Evolutionary conservation across 2,113 vertebrate genomes (phyloP), one percentile per base, ranked within the genome.

Genomic region (Agapornis roseicollis): DNA sequence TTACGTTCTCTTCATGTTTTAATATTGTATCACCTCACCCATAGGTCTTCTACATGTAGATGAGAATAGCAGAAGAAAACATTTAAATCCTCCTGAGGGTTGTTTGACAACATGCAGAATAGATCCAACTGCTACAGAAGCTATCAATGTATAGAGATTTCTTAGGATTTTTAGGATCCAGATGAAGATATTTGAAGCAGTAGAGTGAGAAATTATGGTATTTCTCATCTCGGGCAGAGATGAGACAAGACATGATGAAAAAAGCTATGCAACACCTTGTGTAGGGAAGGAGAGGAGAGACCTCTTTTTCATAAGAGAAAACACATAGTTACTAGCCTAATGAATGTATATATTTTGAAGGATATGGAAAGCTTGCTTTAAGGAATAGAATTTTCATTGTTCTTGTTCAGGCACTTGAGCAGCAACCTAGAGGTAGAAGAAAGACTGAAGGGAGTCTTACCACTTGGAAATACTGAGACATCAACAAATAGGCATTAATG

Each of bases 61-160:
- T 50, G 23, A 8, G 19, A 50, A 46, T 2, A 16, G 47, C 33
- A 58, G 55, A 66, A 39, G 23, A 9, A 61, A 85, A 71, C 9
- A 19, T 9, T 63, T 13, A 23, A 60, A 65, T 47, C 65, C 46
- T 19, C 35, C 23, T 31, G 35, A 33, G 22, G 23, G 69, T 31
- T 1, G 0, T 8, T 61, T 42, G 25, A 55, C 16, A 79, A 29
- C 2, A 17, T 2, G 9, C 29, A 68, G 44, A 65, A 74, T 7
- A 63, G 85, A 63, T 17, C 27, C 73, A 73, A 47, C 68, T 79
- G 68, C 39, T 37, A 52, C 12, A 41, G 25, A n/a, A 3, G 3
- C 3, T 49, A 25, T 13, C 24, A 25, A 23, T 6, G 8, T 9
- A 25, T 19, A 24, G 24, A 58, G 42, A 28, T 24, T 29, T 13